Conservation (phyloP, 1,140 invertebrate species). For the Drosophila serrata region DNA sequence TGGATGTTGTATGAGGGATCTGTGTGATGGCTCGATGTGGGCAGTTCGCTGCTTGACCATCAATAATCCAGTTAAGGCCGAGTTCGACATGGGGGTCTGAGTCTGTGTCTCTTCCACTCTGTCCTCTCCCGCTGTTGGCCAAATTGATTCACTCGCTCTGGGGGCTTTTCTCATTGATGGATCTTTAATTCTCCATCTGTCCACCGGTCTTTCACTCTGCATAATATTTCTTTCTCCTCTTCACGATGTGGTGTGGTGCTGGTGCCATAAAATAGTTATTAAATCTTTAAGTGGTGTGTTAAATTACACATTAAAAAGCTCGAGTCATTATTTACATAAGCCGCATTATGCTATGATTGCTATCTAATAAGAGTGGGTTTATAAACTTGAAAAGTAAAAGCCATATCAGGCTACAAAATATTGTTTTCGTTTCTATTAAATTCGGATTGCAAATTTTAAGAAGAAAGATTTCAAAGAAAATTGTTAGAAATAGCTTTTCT, state of each 20-base stretch:
- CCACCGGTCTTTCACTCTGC: conserved; percentile 26
- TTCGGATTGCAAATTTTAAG: neutral
- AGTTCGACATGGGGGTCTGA: conserved; percentile 3
- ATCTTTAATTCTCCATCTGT: conserved; percentile 27
- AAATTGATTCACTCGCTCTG: conserved; percentile 20
- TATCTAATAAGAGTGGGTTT: conserved; percentile 2
- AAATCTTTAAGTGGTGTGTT: conserved; percentile 48
- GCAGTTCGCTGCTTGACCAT: conserved; percentile 30
- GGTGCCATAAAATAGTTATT: conserved; percentile 49
- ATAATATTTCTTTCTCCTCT: conserved; percentile 2
- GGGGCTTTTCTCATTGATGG: conserved; percentile 26
- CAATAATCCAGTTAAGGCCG: conserved; percentile 44
- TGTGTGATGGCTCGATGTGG: conserved; percentile 20
- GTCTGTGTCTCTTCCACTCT: neutral
- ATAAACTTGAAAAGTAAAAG: conserved; percentile 18
- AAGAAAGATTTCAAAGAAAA: neutral
- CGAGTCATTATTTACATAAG: conserved; percentile 49
- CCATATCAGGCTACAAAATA: neutral
- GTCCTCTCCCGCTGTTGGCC: conserved; percentile 6
- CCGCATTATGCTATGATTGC: conserved; percentile 15
- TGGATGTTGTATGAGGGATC: conserved; percentile 21
- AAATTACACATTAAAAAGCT: conserved; percentile 31
- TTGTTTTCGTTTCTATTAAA: neutral
- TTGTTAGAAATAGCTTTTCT: neutral
- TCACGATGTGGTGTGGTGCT: neutral